Base-by-base conservation (phyloP, 1,140 invertebrate genomes). In the Pogonus chalceus region DNA sequence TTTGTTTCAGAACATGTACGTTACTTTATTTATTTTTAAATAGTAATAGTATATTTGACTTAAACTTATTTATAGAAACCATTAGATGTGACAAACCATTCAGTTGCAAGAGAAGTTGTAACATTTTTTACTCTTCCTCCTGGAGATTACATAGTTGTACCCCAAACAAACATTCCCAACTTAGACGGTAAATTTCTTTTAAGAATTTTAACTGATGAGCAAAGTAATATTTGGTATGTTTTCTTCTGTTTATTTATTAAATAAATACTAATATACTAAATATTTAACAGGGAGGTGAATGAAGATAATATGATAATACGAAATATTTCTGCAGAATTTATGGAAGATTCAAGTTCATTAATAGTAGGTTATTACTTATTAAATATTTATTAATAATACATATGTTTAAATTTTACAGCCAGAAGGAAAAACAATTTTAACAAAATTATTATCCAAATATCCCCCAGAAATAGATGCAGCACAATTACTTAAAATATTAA, bases 101-200 rank as follows among this genome's bases (percentile, higher is more conserved):
- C 80, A 0, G 70, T 82, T 20, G 78, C 82, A 9, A 71, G 85
- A 59, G 85, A 88, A 72, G 81, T 87, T 23, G 80, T 77, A 2
- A 86, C 84, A 24, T 84, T 88, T 68, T 83, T 88, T 68, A 81
- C 83, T 18, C 70, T 88, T 55, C 82, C 83, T 23, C 79, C 85
- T 16, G 86, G 87, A 2, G 82, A 87, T 65, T 88, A 87, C 68
- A 79, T 88, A 37, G 79, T 88, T n/a, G 79, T 90, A 49, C 85
- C 86, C 26, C 84, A 87, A 72, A 85, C 84, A 12, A 77, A 79
- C 53, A 69, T 77, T 46, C 76, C 84, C 18, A 82, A 85, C 73
- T 74, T 77, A 58, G 83, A 85, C 64, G 80, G 79, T 35, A 82
- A 82, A 69, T 87, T 87, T 69, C 72, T 86, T 20, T 72, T 87